Conservation (phyloP, 2,888 invertebrate species). For the Lasioglossum leucozonium region DNA sequence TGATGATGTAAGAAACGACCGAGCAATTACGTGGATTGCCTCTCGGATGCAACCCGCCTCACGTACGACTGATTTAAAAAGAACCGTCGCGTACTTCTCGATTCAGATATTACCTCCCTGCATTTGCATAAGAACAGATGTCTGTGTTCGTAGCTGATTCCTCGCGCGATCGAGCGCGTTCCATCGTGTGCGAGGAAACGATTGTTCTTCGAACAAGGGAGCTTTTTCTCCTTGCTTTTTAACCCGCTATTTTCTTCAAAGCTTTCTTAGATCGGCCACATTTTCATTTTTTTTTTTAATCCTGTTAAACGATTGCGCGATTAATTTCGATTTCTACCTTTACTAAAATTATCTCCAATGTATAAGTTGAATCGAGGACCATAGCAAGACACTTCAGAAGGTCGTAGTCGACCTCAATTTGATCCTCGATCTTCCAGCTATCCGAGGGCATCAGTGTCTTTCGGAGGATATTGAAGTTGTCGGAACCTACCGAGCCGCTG, state of each 20-base stretch:
- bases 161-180: conserved; percentile 29
- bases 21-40: conserved; percentile 19
- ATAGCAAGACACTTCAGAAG: conserved; percentile 17
- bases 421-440: conserved; percentile 18
- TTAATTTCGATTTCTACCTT: not conserved
- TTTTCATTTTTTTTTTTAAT: not conserved
- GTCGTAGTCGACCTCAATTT: conserved; percentile 35
- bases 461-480: not conserved
- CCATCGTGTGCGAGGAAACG: conserved; percentile 19
- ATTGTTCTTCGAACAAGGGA: conserved; percentile 15
- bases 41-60: not conserved
- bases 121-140: conserved; percentile 15
- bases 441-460: conserved; percentile 9
- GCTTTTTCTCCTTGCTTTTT: not conserved
- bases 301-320: not conserved
- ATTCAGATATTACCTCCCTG: not conserved
- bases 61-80: conserved; percentile 19
- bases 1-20: conserved; percentile 3
- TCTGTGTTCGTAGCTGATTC: conserved; percentile 21
- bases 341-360: not conserved
- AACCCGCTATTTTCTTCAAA: too few species aligned
- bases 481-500: not conserved
- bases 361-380: not conserved
- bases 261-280: not conserved
- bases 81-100: conserved; percentile 26